A percentile compares a stretch with the other conserved stretches of the same genome.
Conservation (phyloP, 1,140 invertebrate genomes). For the Heliconius hewitsoni region DNA sequence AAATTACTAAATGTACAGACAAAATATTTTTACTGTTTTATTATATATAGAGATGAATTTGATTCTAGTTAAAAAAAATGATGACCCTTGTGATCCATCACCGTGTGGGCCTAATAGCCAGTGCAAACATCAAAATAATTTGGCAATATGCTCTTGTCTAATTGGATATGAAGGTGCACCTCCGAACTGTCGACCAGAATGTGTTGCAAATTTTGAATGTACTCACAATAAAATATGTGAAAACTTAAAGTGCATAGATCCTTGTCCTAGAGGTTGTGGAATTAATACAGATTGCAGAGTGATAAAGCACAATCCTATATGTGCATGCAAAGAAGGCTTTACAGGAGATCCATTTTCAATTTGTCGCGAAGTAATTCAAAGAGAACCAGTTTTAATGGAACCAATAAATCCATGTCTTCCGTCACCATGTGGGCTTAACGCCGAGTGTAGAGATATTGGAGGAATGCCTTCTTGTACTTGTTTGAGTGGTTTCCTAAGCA, state of each 20-base stretch:
- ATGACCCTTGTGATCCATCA: conserved; percentile 68
- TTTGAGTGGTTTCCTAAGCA: conserved; percentile 85
- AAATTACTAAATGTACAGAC: too few species aligned
- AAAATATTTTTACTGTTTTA: too few species aligned
- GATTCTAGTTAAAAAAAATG: conserved; percentile 58
- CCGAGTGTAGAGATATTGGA: conserved; percentile 89
- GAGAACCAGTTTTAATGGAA: conserved; percentile 44
- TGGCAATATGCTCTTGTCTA: conserved; percentile 84
- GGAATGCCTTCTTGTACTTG: conserved; percentile 89
- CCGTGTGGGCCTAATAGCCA: conserved; percentile 85
- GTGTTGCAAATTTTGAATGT: conserved; percentile 85
- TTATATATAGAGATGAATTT: conserved; percentile 8
- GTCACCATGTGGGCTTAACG: conserved; percentile 92
- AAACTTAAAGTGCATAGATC: conserved; percentile 85
- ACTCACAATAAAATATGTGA: conserved; percentile 83
- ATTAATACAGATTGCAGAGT: conserved; percentile 83
- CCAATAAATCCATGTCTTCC: conserved; percentile 86
- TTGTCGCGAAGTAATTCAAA: conserved; percentile 78
- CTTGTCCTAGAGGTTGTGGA: conserved; percentile 85
- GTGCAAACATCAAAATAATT: conserved; percentile 75
- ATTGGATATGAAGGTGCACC: conserved; percentile 84
- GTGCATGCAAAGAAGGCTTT: conserved; percentile 85
- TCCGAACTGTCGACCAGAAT: conserved; percentile 86
- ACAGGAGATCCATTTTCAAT: conserved; percentile 87
- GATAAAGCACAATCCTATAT: conserved; percentile 88